These are phyloP conservation scores for Orthonyx spaldingii DNA, from an alignment of 2,113 vertebrate species.

Conservation along the genomic window DNA sequence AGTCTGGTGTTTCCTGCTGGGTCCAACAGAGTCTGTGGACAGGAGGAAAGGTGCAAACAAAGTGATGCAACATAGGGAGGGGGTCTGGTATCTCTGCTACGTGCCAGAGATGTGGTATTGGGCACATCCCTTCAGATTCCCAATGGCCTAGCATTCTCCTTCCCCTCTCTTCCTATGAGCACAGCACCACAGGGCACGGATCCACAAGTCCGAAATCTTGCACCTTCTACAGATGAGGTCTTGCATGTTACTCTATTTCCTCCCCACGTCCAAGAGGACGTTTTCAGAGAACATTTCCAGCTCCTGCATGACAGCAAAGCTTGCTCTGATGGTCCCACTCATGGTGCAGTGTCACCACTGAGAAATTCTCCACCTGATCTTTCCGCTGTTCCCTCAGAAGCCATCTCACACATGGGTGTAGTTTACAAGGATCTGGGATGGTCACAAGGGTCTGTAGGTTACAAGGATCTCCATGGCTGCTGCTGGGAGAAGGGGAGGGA, in stretches of 20 bases:
- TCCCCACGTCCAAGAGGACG: background rate
- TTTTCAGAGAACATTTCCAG: background rate
- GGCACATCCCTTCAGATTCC: background rate
- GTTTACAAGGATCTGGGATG: background rate
- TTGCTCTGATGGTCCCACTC: background rate
- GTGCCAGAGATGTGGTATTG: background rate
- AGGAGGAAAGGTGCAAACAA: background rate
- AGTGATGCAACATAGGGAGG: background rate
- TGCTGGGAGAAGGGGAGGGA: background rate
- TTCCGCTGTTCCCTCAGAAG: background rate
- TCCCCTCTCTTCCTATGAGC: background rate
- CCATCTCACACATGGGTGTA: background rate
- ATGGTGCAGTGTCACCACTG: background rate
- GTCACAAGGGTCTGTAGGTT: background rate
- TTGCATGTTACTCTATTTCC: background rate
- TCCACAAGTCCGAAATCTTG: background rate
- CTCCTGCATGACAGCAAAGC: background rate
- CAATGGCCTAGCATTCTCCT: background rate
- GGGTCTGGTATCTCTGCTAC: background rate
- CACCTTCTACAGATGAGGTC: background rate
- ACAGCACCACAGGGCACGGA: rapidly evolving
- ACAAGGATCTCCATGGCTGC: background rate
- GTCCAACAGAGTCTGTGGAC: background rate
- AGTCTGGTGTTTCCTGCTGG: background rate
- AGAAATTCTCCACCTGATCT: background rate